Evolutionary conservation across 2,113 vertebrate genomes (phyloP).

Genomic region (Silurus meridionalis): DNA sequence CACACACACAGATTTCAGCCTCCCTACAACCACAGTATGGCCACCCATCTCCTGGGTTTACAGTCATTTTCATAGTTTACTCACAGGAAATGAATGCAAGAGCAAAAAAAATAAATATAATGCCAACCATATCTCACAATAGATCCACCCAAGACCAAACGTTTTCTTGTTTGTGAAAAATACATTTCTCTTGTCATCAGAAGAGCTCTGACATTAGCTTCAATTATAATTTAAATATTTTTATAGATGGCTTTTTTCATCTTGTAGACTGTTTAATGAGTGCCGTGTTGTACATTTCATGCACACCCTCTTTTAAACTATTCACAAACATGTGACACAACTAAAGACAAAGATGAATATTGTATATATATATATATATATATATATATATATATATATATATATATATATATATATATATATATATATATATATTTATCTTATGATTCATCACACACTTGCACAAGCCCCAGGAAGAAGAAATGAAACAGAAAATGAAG

Average conservation of each 20-base stretch:
- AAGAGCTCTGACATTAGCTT: background rate
- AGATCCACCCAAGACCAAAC: background rate
- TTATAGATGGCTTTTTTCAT: no score
- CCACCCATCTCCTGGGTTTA: background rate
- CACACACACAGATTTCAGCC: background rate
- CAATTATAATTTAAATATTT: background rate
- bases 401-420: no score
- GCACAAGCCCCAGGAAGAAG: background rate
- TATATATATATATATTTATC: no score
- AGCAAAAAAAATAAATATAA: background rate
- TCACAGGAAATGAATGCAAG: background rate
- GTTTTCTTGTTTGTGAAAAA: background rate
- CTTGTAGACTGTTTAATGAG: no score
- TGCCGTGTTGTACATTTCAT: background rate
- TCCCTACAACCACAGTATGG: background rate
- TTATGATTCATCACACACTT: background rate
- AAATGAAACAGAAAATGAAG: constrained; percentile 9
- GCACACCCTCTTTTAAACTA: background rate
- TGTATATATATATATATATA: no score
- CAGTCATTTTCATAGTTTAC: background rate
- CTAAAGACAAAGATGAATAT: background rate
- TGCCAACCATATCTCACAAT: background rate
- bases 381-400: no score
- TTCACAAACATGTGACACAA: background rate
- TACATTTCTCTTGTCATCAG: background rate